phyloP scores from a whole-genome alignment of 1,140 invertebrate genomes.

The Magallana gigas region DNA sequence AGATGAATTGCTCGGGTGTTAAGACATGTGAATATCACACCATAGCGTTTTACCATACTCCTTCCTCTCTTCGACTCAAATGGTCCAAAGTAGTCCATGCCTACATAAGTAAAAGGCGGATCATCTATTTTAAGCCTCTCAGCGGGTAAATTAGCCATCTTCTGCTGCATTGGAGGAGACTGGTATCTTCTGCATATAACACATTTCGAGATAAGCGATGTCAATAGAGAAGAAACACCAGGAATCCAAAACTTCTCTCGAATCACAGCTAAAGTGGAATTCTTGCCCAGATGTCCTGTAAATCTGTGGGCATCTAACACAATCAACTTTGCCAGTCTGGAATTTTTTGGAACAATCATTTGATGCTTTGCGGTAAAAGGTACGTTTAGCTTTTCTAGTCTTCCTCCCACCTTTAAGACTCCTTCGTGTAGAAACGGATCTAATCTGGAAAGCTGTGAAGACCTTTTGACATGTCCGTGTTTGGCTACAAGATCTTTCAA shows the following conservation, averaged over 20 bases:
- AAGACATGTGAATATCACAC: conserved; percentile 52
- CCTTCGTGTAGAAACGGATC: conserved; percentile 41
- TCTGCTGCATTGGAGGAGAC: conserved; percentile 44
- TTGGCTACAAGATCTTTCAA: background rate
- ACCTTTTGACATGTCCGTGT: conserved; percentile 22
- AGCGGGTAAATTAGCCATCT: conserved; percentile 62
- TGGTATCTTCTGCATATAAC: conserved; percentile 58
- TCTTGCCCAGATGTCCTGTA: conserved; percentile 49
- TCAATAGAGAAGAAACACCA: conserved; percentile 36
- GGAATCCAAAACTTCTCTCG: conserved; percentile 53
- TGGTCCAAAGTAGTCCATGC: conserved; percentile 64
- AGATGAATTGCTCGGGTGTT: conserved; percentile 46
- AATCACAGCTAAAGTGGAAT: conserved; percentile 41
- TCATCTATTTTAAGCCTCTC: conserved; percentile 58
- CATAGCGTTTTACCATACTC: conserved; percentile 48
- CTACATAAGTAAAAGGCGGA: conserved; percentile 56
- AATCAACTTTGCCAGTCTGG: conserved; percentile 34
- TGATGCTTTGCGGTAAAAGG: conserved; percentile 46
- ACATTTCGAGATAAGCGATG: conserved; percentile 50
- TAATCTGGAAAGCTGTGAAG: conserved; percentile 23
- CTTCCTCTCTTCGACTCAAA: conserved; percentile 52
- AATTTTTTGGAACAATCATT: conserved; percentile 42
- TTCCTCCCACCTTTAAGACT: conserved; percentile 45
- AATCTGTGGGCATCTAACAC: conserved; percentile 42
- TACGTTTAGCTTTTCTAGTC: conserved; percentile 23